Conservation (phyloP, 2,888 invertebrate genomes). For the Nesidiocoris tenuis region DNA sequence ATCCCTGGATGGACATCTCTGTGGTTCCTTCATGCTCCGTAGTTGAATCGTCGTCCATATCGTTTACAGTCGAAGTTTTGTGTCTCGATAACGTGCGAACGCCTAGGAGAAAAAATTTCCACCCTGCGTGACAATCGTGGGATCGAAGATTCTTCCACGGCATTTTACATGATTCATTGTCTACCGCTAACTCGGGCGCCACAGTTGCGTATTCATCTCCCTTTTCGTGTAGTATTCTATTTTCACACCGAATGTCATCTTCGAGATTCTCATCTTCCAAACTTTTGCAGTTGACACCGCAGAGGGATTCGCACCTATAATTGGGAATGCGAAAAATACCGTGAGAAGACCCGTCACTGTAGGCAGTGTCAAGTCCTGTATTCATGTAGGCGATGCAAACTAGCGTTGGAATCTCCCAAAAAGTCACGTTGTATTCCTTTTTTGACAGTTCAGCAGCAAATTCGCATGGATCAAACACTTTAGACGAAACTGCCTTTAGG, state of each 20-base stretch:
- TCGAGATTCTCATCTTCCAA: background rate
- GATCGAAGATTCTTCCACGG: background rate
- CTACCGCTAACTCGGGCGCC: background rate
- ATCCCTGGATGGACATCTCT: background rate
- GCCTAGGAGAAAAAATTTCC: background rate
- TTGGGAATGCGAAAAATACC: constrained; percentile 2
- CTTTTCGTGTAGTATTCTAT: background rate
- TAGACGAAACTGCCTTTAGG: background rate
- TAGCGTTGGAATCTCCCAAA: constrained; percentile 11
- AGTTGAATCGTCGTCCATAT: background rate
- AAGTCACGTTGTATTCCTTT: background rate
- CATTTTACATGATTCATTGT: background rate
- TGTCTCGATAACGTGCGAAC: background rate
- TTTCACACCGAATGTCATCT: background rate
- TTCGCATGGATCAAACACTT: background rate
- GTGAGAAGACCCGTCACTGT: background rate
- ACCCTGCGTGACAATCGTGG: background rate
- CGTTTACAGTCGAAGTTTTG: background rate
- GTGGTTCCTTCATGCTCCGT: background rate
- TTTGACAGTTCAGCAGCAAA: background rate
- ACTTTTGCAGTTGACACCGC: background rate
- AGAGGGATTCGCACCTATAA: background rate
- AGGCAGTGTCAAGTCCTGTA: background rate
- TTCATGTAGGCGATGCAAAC: background rate
- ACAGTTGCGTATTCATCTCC: background rate